A percentile compares a stretch with the other conserved stretches of the same genome.
These are phyloP conservation scores for Spisula solida DNA, from an alignment of 2,888 invertebrate genomes.

Conservation along the genomic window DNA sequence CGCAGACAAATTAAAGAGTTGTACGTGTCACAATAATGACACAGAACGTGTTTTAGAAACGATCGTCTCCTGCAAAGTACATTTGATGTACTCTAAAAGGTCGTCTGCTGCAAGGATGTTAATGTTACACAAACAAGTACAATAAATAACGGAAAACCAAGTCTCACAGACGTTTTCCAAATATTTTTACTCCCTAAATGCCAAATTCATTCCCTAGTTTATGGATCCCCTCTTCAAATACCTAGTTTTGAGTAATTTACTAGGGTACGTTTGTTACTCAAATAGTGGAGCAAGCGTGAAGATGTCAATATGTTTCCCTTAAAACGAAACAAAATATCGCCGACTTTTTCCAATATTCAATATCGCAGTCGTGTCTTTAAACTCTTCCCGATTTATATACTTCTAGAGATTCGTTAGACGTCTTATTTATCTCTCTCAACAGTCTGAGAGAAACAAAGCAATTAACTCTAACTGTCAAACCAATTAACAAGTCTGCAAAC, in stretches of 20 bases:
- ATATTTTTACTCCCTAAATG: not conserved
- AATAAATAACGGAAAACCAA: not conserved
- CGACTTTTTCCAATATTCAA: not conserved
- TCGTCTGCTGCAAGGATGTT: no score
- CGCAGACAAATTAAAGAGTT: not conserved
- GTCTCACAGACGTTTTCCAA: constrained; percentile 3
- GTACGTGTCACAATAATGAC: not conserved
- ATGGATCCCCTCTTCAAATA: not conserved
- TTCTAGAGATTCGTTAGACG: not conserved
- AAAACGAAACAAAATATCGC: not conserved
- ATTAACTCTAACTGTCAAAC: constrained; percentile 15
- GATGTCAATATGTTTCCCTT: not conserved
- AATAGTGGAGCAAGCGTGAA: not conserved
- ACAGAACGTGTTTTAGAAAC: no score
- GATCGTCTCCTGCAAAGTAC: no score
- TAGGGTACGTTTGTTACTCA: not conserved
- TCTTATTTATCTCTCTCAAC: not conserved
- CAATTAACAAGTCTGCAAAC: constrained; percentile 16
- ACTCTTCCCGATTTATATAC: not conserved
- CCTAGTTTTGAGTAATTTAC: not conserved
- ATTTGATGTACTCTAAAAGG: no score
- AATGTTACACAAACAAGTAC: no score
- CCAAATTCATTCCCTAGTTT: not conserved
- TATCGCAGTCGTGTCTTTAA: not conserved
- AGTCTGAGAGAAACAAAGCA: not conserved